Evolutionary conservation across 2,888 invertebrate genomes (phyloP), one percentile per base, ranked within the genome.

Genomic region (Sesia bembeciformis): DNA sequence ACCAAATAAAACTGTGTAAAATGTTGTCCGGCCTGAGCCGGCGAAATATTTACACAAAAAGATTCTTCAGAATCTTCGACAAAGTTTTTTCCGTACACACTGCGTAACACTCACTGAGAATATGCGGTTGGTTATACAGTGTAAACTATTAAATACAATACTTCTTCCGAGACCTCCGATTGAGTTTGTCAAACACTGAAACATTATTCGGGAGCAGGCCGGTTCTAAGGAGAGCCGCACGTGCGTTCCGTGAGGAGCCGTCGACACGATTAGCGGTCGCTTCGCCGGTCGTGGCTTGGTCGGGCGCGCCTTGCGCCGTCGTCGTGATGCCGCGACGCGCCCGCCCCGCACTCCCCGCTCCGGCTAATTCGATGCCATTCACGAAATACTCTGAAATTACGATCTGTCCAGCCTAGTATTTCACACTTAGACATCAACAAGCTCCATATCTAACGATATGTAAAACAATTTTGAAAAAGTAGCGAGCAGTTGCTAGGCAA

Each of bases 61-160:
- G 83, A 87, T 85, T 87, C 85, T 89, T 90, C 84, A 90, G 84
- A 89, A 89, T 90, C 87, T 88, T 83, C 87, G 87, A 86, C 81
- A 82, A 89, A 89, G 89, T 90, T 90, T 90, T 90, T 89, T 90
- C 73, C 90, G 83, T 83, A 90, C 90, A 84, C 90, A 90, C 87
- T 89, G 90, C 78, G 89, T 87, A 80, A 89, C 89, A 89, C 87
- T 86, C 89, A 90, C 90, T 90, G 86, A 87, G 81, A 88, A 87
- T 87, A 86, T 88, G 87, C 84, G 83, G 78, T 81, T 82, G 81
- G 81, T 81, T 83, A 78, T 81, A 86, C 85, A 83, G 85, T 84
- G 87, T 85, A 86, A 82, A 88, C 84, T 86, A 81, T 82, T 83
- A 79, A 82, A 76, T 74, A 81, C 80, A 78, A 78, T 85, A 85